These are phyloP conservation scores for Chaetodon trifascialis DNA, from an alignment of 2,113 vertebrate species.

Conservation along the genomic window DNA sequence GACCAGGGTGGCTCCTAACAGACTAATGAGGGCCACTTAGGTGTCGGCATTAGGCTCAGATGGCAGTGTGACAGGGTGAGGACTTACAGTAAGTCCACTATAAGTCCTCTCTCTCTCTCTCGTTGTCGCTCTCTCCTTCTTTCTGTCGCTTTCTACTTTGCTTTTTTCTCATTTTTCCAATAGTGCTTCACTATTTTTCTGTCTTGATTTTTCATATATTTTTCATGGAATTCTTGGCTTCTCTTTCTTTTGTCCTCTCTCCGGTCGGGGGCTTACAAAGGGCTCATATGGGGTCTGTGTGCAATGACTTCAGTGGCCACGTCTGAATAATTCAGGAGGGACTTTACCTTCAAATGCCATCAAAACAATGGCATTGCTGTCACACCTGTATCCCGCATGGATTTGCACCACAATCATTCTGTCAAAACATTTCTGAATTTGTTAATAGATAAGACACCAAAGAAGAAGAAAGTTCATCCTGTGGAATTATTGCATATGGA, in stretches of 20 bases:
- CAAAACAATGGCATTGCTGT: constrained; percentile 63
- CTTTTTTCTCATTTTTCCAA: constrained; percentile 2
- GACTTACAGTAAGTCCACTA: constrained; percentile 59
- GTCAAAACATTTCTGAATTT: constrained; percentile 53
- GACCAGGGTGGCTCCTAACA: constrained; percentile 68
- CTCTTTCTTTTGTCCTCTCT: background rate
- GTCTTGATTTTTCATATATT: background rate
- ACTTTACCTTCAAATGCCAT: constrained; percentile 65
- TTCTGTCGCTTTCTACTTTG: constrained; percentile 4
- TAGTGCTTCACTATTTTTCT: constrained; percentile 2
- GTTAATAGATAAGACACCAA: constrained; percentile 10
- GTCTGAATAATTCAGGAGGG: constrained; percentile 75
- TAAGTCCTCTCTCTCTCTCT: constrained; percentile 50
- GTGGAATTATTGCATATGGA: background rate
- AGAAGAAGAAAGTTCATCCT: constrained; percentile 18
- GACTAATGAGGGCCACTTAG: constrained; percentile 80
- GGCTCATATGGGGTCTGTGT: constrained; percentile 40
- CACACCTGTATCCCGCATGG: constrained; percentile 40
- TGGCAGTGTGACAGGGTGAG: constrained; percentile 65
- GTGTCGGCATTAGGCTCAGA: constrained; percentile 56
- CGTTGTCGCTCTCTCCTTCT: constrained; percentile 3
- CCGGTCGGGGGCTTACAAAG: constrained; percentile 29
- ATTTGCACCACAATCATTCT: constrained; percentile 56
- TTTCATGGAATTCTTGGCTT: constrained; percentile 4
- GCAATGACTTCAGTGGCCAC: constrained; percentile 43